Conservation (phyloP, 2,888 invertebrate genomes). For the Ormyrus thymus region DNA sequence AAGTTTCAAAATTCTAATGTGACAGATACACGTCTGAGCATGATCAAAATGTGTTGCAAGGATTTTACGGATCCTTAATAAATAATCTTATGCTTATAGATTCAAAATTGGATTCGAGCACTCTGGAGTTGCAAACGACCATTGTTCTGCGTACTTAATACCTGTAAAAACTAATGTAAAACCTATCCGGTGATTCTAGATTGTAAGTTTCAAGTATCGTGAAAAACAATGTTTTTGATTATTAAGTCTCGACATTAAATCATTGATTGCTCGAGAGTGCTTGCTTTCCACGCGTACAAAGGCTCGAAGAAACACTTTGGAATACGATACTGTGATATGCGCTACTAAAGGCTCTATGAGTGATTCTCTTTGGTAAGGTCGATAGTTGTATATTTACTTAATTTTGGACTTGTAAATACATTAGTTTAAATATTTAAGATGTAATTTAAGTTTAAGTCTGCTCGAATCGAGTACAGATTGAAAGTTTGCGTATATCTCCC, state of each 20-base stretch:
- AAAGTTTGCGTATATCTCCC: not conserved
- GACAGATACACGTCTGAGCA: constrained; percentile 38
- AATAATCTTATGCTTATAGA: constrained; percentile 24
- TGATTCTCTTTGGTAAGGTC: constrained; percentile 58
- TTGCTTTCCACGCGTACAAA: constrained; percentile 38
- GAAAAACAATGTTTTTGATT: constrained; percentile 1
- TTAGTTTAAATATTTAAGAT: constrained; percentile 53
- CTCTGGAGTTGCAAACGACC: constrained; percentile 30
- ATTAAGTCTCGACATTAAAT: not conserved
- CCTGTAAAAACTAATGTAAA: constrained; percentile 7
- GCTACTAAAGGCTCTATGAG: constrained; percentile 68
- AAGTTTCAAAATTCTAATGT: constrained; percentile 45
- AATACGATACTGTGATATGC: constrained; percentile 72
- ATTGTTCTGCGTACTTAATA: constrained; percentile 37
- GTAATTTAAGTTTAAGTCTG: constrained; percentile 42
- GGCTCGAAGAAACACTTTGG: constrained; percentile 53
- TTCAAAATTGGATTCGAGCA: constrained; percentile 24
- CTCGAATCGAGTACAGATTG: constrained; percentile 8
- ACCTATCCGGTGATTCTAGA: not conserved
- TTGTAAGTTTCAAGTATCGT: not conserved
- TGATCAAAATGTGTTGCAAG: constrained; percentile 42
- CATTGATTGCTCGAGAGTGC: constrained; percentile 35
- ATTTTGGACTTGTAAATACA: constrained; percentile 58
- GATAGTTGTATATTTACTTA: constrained; percentile 55
- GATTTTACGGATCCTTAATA: constrained; percentile 7